These are phyloP conservation scores for Tiliqua scincoides DNA, from an alignment of 2,113 vertebrate species.

Conservation along the genomic window DNA sequence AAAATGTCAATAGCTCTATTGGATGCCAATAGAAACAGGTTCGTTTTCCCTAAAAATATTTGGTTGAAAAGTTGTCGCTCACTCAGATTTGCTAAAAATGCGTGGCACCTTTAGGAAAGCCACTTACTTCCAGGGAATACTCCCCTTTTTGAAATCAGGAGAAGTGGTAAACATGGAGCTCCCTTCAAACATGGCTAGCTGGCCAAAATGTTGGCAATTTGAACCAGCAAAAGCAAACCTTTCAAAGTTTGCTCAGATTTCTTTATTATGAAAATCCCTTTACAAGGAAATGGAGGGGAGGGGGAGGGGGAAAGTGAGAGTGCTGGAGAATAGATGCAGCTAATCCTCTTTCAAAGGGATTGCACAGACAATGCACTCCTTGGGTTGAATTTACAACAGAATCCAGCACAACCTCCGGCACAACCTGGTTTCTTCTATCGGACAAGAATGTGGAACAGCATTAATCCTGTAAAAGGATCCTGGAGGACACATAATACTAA, in stretches of 20 bases:
- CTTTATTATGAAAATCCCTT: conserved; percentile 34
- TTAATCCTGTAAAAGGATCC: conserved; percentile 70
- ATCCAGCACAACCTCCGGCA: conserved; percentile 39
- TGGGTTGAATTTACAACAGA: conserved; percentile 70
- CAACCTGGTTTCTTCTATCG: conserved; percentile 55
- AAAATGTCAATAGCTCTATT: conserved; percentile 3
- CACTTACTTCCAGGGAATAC: conserved; percentile 1
- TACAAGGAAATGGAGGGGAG: conserved; percentile 45
- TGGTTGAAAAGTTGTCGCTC: neutral
- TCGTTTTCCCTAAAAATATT: rapidly evolving
- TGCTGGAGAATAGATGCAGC: conserved; percentile 55
- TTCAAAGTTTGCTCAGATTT: conserved; percentile 37
- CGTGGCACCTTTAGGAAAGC: neutral
- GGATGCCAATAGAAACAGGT: neutral
- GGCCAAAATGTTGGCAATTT: conserved; percentile 12
- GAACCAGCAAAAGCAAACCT: conserved; percentile 12
- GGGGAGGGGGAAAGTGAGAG: conserved; percentile 55
- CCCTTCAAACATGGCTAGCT: neutral
- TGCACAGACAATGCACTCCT: conserved; percentile 72
- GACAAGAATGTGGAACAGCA: conserved; percentile 79
- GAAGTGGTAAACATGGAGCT: conserved; percentile 17
- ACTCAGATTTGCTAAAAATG: neutral
- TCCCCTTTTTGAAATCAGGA: neutral
- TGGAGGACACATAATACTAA: conserved; percentile 28
- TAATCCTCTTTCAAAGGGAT: conserved; percentile 76